These are phyloP conservation scores for Rhynchonycteris naso DNA, from an alignment of 2,797 vertebrate species.

Conservation along the genomic window DNA sequence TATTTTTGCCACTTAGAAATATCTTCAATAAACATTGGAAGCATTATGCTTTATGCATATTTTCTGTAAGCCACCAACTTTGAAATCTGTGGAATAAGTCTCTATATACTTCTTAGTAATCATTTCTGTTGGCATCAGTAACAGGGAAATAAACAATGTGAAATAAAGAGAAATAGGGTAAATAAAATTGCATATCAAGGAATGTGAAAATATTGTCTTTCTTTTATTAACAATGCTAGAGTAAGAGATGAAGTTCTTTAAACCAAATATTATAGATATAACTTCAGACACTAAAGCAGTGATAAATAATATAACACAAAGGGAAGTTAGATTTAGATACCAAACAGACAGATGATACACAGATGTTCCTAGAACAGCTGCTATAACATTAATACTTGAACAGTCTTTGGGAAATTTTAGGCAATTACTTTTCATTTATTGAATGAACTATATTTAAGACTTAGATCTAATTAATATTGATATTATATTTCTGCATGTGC, in stretches of 20 bases:
- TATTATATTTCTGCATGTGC: slow-evolving; percentile 19
- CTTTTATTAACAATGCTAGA: slow-evolving; percentile 27
- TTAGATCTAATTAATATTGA: slow-evolving; percentile 76
- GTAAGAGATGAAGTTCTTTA: slow-evolving; percentile 4
- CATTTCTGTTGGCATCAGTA: background rate
- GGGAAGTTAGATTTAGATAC: slow-evolving; percentile 49
- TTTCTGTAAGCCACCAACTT: slow-evolving; percentile 19
- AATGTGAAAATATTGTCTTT: background rate
- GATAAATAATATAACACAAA: slow-evolving; percentile 62
- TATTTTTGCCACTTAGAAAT: slow-evolving; percentile 7
- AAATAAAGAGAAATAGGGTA: slow-evolving; percentile 36
- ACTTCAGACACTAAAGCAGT: slow-evolving; percentile 56
- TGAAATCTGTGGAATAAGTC: slow-evolving; percentile 2
- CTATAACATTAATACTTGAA: slow-evolving; percentile 61
- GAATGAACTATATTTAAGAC: slow-evolving; percentile 75
- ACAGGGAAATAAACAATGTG: slow-evolving; percentile 31
- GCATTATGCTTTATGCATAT: background rate
- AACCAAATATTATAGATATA: slow-evolving; percentile 40
- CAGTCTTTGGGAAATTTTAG: slow-evolving; percentile 66
- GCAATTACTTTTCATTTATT: slow-evolving; percentile 73
- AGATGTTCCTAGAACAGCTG: slow-evolving; percentile 70
- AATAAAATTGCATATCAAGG: slow-evolving; percentile 42
- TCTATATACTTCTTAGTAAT: background rate
- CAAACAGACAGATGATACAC: slow-evolving; percentile 52
- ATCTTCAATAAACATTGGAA: slow-evolving; percentile 31